These are phyloP conservation scores for Nineta flava DNA, from an alignment of 2,888 invertebrate genomes.

Conservation along the genomic window DNA sequence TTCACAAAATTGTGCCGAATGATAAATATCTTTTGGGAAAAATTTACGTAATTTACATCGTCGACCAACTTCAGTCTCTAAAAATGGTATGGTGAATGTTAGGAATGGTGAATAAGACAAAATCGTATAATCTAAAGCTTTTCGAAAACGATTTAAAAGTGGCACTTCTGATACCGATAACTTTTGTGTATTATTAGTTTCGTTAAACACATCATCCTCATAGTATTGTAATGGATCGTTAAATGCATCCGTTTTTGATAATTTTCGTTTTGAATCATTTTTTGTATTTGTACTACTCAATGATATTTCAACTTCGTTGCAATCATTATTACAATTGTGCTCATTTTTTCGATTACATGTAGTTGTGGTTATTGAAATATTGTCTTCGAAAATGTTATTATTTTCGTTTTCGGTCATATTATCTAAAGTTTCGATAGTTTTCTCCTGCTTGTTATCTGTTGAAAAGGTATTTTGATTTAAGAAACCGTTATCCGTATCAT, in stretches of 20 bases:
- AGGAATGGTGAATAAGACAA: constrained; percentile 79
- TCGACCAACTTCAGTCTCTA: constrained; percentile 71
- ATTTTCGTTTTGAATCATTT: constrained; percentile 25
- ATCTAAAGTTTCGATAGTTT: background rate
- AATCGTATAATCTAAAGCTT: constrained; percentile 55
- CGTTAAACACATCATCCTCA: constrained; percentile 17
- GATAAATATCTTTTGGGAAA: constrained; percentile 58
- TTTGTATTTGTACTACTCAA: constrained; percentile 9
- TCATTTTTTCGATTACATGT: background rate
- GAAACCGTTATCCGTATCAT: background rate
- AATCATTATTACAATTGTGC: background rate
- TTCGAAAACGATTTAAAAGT: constrained; percentile 50
- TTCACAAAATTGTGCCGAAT: constrained; percentile 43
- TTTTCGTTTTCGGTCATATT: constrained; percentile 1
- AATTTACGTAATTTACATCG: constrained; percentile 55
- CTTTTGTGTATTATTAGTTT: constrained; percentile 22
- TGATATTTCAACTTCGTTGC: background rate
- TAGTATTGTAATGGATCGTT: constrained; percentile 60
- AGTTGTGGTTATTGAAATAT: background rate
- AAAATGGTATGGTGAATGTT: constrained; percentile 67
- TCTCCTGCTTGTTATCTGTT: background rate
- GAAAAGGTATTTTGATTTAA: background rate
- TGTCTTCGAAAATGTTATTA: background rate
- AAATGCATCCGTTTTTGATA: constrained; percentile 50
- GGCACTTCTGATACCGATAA: constrained; percentile 40